These are phyloP conservation scores for Conchocele bisecta DNA, from an alignment of 2,888 invertebrate species.

Conservation along the genomic window DNA sequence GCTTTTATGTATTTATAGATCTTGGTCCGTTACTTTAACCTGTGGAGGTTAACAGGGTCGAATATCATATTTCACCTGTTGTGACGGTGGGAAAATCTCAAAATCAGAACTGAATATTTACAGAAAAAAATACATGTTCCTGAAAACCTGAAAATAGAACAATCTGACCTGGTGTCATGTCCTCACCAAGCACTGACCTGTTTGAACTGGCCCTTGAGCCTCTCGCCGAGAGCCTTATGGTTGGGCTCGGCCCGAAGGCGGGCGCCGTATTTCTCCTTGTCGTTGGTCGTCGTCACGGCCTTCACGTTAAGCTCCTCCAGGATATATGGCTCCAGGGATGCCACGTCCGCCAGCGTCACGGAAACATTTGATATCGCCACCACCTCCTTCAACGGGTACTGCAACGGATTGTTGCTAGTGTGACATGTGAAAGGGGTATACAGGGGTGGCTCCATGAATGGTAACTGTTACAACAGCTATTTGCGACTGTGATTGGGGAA, in stretches of 20 bases:
- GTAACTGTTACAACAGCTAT: too few relatives aligned
- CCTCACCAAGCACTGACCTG: too few relatives aligned
- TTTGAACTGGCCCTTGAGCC: slow-evolving; percentile 90
- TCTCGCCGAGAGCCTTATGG: slow-evolving; percentile 93
- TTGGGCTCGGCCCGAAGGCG: slow-evolving; percentile 96
- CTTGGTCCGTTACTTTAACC: too few relatives aligned
- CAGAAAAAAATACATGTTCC: too few relatives aligned
- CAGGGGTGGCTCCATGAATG: not conserved
- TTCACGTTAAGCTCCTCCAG: slow-evolving; percentile 96
- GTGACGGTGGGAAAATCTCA: too few relatives aligned
- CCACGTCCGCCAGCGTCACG: slow-evolving; percentile 90
- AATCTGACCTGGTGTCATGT: too few relatives aligned
- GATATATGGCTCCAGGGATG: slow-evolving; percentile 92
- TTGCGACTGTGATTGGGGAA: too few relatives aligned
- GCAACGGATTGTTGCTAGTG: slow-evolving; percentile 35
- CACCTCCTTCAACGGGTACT: slow-evolving; percentile 97
- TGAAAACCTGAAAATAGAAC: too few relatives aligned
- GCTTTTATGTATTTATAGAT: too few relatives aligned
- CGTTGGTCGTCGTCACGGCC: slow-evolving; percentile 91
- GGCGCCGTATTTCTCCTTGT: slow-evolving; percentile 96
- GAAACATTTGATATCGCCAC: slow-evolving; percentile 94
- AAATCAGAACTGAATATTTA: too few relatives aligned
- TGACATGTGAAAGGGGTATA: not conserved
- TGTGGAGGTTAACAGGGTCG: too few relatives aligned
- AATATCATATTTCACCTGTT: too few relatives aligned